A percentile compares a stretch with the other conserved stretches of the same genome.
These are phyloP conservation scores for Diarsia mendica DNA, from an alignment of 2,888 invertebrate species.

Conservation along the genomic window DNA sequence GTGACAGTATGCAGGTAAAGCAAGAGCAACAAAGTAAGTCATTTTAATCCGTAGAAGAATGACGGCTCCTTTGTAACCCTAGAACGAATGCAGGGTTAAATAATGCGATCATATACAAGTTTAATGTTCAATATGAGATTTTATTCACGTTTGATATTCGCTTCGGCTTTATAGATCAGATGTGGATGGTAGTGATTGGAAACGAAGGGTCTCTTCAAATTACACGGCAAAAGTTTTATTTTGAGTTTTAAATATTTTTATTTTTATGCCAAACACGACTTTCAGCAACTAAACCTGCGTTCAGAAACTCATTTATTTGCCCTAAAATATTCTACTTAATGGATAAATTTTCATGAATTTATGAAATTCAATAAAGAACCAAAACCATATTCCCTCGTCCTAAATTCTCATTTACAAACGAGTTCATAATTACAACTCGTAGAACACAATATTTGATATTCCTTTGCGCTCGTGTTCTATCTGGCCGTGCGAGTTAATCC, in stretches of 20 bases:
- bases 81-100: constrained; percentile 76
- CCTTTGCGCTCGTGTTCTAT: constrained; percentile 23
- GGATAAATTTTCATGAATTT: not conserved
- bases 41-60: constrained; percentile 83
- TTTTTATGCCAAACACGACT: not conserved
- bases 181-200: constrained; percentile 53
- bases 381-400: not conserved
- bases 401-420: constrained; percentile 4
- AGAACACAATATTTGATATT: constrained; percentile 24
- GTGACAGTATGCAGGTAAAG: constrained; percentile 71
- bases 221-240: not conserved
- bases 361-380: not conserved
- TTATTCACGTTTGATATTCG: constrained; percentile 47
- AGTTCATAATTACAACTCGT: constrained; percentile 16
- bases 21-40: constrained; percentile 80
- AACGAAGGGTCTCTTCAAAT: not conserved
- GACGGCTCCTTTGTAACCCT: constrained; percentile 77
- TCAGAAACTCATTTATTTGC: not conserved
- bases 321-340: not conserved
- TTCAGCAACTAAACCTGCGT: not conserved
- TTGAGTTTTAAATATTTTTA: not conserved
- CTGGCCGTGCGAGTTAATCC: constrained; percentile 42
- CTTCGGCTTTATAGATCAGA: constrained; percentile 51
- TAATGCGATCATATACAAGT: constrained; percentile 66
- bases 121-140: constrained; percentile 66